Percentiles rank a stretch among this genome's conserved stretches.
Conservation (phyloP, 2,113 vertebrate species). For the Globicephala melas region DNA sequence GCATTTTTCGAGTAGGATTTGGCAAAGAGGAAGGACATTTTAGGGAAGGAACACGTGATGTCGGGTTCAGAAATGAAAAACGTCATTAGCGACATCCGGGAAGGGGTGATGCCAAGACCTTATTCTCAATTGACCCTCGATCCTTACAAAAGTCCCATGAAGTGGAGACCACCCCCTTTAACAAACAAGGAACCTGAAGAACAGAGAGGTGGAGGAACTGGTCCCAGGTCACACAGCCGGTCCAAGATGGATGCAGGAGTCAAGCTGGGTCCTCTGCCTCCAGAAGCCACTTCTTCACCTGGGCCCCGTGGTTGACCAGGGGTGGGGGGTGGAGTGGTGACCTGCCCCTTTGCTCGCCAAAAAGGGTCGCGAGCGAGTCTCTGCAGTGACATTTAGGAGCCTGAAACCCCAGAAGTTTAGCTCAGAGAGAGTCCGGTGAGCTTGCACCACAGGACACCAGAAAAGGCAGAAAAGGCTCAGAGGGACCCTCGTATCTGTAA, state of each 20-base stretch:
- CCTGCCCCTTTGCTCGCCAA: not conserved
- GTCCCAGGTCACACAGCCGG: not conserved
- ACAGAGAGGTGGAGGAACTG: not conserved
- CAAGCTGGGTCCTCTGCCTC: not conserved
- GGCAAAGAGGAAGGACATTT: not conserved
- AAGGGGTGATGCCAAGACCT: not conserved
- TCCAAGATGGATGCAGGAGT: not conserved
- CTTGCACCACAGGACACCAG: not conserved
- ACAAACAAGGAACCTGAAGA: not conserved
- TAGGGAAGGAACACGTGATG: no score
- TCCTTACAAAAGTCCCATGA: not conserved
- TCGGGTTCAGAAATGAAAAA: not conserved
- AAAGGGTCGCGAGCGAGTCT: not conserved
- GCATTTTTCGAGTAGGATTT: not conserved
- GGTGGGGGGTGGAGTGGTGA: fast-evolving
- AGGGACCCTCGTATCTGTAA: fast-evolving
- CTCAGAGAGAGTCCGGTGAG: not conserved
- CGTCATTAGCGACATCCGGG: not conserved
- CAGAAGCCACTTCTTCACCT: not conserved
- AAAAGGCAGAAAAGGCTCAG: not conserved
- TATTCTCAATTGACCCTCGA: no score
- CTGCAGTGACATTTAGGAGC: not conserved
- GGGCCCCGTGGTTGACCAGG: fast-evolving
- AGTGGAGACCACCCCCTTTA: not conserved
- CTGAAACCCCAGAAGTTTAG: not conserved